A percentile compares a stretch with the other conserved stretches of the same genome.
These are phyloP conservation scores for Malurus elegans DNA, from an alignment of 2,113 vertebrate species.

Conservation along the genomic window DNA sequence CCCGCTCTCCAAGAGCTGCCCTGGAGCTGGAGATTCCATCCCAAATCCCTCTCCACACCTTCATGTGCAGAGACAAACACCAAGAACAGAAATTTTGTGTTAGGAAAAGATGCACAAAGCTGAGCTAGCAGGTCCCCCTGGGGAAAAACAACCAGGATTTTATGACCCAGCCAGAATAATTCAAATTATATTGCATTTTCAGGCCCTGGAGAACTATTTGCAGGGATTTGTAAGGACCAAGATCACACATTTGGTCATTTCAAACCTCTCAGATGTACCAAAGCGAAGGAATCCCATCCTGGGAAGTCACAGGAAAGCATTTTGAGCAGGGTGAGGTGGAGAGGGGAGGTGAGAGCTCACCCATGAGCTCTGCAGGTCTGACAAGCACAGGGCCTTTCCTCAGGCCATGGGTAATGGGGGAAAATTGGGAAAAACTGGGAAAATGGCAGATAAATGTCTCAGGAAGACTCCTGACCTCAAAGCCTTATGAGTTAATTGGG, in stretches of 20 bases:
- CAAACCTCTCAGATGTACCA: neutral
- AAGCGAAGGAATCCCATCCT: neutral
- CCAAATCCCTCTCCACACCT: neutral
- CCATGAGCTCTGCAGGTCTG: neutral
- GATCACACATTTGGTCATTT: neutral
- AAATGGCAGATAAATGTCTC: neutral
- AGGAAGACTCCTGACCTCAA: neutral
- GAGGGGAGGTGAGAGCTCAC: neutral
- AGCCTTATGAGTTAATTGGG: too few species aligned
- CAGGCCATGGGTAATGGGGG: neutral
- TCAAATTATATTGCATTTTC: neutral
- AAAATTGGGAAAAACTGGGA: neutral
- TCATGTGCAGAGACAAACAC: rapidly evolving
- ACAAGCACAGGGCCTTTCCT: neutral
- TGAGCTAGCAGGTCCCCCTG: rapidly evolving
- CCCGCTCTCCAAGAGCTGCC: too few species aligned
- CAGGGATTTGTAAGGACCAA: neutral
- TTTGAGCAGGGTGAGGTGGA: neutral
- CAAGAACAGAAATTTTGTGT: neutral
- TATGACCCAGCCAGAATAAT: neutral
- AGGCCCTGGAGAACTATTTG: neutral
- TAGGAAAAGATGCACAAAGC: neutral
- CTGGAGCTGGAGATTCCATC: neutral
- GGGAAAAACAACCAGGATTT: neutral
- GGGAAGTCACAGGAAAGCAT: neutral